Percentiles rank a stretch among this genome's conserved stretches.
Evolutionary conservation across 2,797 vertebrate genomes (phyloP).

Genomic region (Nasua narica): DNA sequence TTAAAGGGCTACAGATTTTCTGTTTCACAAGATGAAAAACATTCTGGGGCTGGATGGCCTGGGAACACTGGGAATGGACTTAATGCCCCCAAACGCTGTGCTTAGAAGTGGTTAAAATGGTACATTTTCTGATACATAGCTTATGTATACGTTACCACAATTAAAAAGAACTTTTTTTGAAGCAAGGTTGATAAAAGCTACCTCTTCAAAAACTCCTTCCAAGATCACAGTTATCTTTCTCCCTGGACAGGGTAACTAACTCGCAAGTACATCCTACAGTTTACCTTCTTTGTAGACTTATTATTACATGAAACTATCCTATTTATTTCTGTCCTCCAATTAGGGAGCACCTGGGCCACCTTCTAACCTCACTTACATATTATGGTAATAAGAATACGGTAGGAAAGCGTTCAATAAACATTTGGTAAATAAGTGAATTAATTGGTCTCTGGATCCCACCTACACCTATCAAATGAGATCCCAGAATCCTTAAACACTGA

Average conservation of each 20-base stretch:
- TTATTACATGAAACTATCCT: background rate
- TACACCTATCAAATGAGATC: background rate
- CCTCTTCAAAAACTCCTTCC: background rate
- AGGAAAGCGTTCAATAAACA: background rate
- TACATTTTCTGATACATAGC: background rate
- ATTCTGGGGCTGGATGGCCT: background rate
- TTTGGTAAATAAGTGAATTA: background rate
- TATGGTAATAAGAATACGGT: background rate
- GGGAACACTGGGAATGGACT: background rate
- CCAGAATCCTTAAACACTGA: background rate
- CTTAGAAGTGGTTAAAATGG: background rate
- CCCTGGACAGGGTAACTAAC: background rate
- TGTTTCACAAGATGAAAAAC: background rate
- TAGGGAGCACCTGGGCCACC: background rate
- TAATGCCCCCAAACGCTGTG: background rate
- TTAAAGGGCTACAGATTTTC: background rate
- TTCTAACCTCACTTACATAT: background rate
- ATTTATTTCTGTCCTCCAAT: background rate
- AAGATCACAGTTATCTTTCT: background rate
- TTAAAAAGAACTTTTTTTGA: background rate
- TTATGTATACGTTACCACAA: background rate
- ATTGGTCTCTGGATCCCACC: background rate
- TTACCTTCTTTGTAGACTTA: background rate
- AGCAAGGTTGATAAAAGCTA: background rate
- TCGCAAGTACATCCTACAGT: background rate